Conservation (phyloP, 2,888 invertebrate species). For the Hololepta plana region DNA sequence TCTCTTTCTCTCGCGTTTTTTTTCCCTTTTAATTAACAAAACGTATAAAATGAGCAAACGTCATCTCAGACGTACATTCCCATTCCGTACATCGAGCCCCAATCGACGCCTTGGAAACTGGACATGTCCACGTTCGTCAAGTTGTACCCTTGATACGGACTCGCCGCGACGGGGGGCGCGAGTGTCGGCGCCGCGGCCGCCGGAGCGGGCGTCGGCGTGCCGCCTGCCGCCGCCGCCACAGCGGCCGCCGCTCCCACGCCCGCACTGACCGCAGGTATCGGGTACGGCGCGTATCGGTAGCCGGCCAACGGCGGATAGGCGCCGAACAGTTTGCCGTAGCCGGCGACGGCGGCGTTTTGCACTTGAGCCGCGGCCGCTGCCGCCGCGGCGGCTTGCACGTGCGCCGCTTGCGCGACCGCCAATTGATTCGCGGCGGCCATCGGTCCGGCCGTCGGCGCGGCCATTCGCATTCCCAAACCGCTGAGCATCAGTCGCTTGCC, state of each 20-base stretch:
- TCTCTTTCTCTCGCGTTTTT: too few relatives aligned
- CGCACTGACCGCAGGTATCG: conserved; percentile 26
- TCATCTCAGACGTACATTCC: conserved; percentile 70
- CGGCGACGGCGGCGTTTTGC: conserved; percentile 40
- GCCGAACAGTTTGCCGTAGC: conserved; percentile 47
- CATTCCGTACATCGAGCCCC: conserved; percentile 83
- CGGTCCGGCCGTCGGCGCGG: conserved; percentile 23
- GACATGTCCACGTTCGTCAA: conserved; percentile 84
- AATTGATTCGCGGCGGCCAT: conserved; percentile 38
- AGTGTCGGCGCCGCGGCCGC: conserved; percentile 39
- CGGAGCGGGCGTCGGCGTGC: conserved; percentile 28
- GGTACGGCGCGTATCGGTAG: conserved; percentile 45
- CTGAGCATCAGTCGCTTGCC: conserved; percentile 54
- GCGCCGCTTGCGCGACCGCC: conserved; percentile 32
- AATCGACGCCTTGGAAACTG: conserved; percentile 80
- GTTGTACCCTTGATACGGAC: conserved; percentile 59
- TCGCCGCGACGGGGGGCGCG: conserved; percentile 45
- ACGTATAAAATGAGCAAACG: conserved; percentile 11
- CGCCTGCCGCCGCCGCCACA: conserved; percentile 30
- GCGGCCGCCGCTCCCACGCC: conserved; percentile 27
- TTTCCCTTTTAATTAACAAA: too few relatives aligned
- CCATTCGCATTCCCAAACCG: conserved; percentile 48
- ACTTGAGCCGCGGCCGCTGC: conserved; percentile 38
- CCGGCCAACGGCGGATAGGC: conserved; percentile 38
- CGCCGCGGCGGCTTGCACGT: conserved; percentile 25